Percentiles rank a stretch among this genome's conserved stretches.
These are phyloP conservation scores for Tortrix viridana DNA, from an alignment of 2,888 invertebrate species.

Conservation along the genomic window DNA sequence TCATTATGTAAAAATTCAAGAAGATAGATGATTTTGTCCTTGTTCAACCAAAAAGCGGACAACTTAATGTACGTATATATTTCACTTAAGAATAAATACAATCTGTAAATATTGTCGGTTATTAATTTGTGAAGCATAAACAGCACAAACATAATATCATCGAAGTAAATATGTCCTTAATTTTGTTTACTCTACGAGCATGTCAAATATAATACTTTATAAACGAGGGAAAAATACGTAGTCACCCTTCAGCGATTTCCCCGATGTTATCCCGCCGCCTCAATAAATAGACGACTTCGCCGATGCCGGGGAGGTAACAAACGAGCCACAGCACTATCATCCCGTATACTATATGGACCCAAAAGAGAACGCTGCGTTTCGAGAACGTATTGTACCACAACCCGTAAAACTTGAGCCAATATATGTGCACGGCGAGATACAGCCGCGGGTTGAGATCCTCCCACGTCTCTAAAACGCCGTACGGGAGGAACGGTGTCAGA, in stretches of 20 bases:
- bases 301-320: constrained; percentile 79
- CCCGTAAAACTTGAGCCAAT: constrained; percentile 80
- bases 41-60: constrained; percentile 75
- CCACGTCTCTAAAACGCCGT: constrained; percentile 71
- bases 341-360: constrained; percentile 69
- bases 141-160: constrained; percentile 10
- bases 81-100: constrained; percentile 79
- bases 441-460: constrained; percentile 71
- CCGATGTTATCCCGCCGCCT: constrained; percentile 86
- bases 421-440: constrained; percentile 76
- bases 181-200: constrained; percentile 48
- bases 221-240: constrained; percentile 45
- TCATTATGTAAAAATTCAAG: constrained; percentile 68
- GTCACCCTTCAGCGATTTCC: constrained; percentile 83
- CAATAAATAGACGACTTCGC: constrained; percentile 87
- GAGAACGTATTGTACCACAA: constrained; percentile 74
- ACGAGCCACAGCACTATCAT: constrained; percentile 72
- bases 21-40: constrained; percentile 65
- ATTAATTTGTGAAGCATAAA: constrained; percentile 8
- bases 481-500: constrained; percentile 62
- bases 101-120: constrained; percentile 54
- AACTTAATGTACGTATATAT: constrained; percentile 81
- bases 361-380: constrained; percentile 59
- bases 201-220: constrained; percentile 46
- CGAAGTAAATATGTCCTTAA: constrained; percentile 16